Evolutionary conservation across 1,140 invertebrate genomes (phyloP).

Genomic region (Trichonephila clavata): DNA sequence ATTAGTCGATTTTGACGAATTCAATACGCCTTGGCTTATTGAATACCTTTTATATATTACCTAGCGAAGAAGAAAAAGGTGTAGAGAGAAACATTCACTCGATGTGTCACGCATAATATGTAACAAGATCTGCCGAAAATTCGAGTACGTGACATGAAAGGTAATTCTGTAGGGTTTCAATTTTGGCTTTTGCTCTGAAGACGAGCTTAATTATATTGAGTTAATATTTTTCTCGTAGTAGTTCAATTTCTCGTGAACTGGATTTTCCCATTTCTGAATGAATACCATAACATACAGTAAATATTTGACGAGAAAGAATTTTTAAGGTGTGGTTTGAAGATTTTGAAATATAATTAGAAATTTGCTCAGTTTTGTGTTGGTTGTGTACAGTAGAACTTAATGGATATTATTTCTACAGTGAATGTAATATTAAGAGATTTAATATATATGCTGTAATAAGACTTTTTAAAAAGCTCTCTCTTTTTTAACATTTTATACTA

Average conservation of each 20-base stretch:
- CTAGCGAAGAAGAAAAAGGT: not conserved
- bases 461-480: too few species aligned
- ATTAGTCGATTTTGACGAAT: too few species aligned
- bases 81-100: not conserved
- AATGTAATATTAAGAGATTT: too few species aligned
- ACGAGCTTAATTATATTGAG: not conserved
- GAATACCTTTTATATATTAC: not conserved
- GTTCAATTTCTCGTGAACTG: not conserved
- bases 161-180: not conserved
- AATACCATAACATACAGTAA: not conserved
- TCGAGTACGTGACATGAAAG: not conserved
- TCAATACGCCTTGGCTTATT: too few species aligned
- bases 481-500: too few species aligned
- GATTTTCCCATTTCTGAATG: not conserved
- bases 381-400: too few species aligned
- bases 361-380: too few species aligned
- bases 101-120: not conserved
- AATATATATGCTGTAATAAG: too few species aligned
- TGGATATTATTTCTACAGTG: too few species aligned
- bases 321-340: not conserved
- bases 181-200: not conserved
- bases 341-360: not conserved
- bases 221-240: not conserved
- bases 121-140: not conserved
- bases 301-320: not conserved